Evolutionary conservation across 2,113 vertebrate species (phyloP), one percentile per base, ranked within the genome.

Genomic region (Coptodon rendalli): DNA sequence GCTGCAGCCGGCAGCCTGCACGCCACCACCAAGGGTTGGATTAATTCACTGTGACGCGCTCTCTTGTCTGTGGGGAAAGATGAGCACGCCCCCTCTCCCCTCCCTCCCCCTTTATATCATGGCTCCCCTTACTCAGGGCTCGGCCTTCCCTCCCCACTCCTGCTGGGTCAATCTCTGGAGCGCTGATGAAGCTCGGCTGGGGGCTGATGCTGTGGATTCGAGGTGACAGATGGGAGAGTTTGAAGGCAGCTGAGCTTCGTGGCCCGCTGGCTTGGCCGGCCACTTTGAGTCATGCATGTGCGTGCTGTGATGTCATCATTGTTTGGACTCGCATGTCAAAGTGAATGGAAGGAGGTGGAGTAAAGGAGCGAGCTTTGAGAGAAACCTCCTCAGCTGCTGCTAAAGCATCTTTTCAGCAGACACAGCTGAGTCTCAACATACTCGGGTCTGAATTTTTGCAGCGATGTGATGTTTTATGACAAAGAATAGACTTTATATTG

Each of bases 1-100:
- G 84, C 73, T 53, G 16, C 73, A 83, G 81, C 82, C 40, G 13
- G 87, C 91, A 83, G 87, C 73, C 53, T 24, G 86, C 89, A 84
- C 40, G 59, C 86, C 88, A 90, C 81, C 68, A 63, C 68, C 19
- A 59, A 40, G 36, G 3, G 80, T 68, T 52, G 91, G 81, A 89
- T 92, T 94, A 91, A 93, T 94, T 91, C 82, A n/a, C 89, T 90
- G 61, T 93, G 92, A 94, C 89, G 24, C 27, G 78, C 81, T 84
- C 19, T 29, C 66, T 73, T 84, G 43, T 92, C 89, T 90, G 48
- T 83, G 31, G 83, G 89, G 82, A 89, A 82, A 92, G 89, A 92
- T 80, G 59, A 87, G 54, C 68, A 17, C 82, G 16, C 34, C 16
- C 40, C 9, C 29, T 0, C 52, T 59, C 81, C 38, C 13, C 34